Percentiles rank a stretch among this genome's conserved stretches.
These are phyloP conservation scores for Crocuta crocuta DNA, from an alignment of 2,113 vertebrate species.

Conservation along the genomic window DNA sequence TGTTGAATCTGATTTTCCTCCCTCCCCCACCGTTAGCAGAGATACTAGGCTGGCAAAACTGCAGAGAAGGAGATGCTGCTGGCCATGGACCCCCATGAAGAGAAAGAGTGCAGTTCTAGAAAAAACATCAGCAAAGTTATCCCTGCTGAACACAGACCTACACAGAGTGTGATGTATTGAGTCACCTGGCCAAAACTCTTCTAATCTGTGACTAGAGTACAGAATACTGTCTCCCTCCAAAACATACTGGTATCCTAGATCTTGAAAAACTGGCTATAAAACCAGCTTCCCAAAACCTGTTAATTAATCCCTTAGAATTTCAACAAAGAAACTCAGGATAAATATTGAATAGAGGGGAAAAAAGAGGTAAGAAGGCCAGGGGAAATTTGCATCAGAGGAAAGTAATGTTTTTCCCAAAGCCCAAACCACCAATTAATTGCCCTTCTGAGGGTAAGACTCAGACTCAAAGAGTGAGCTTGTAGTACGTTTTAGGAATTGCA, in stretches of 20 bases:
- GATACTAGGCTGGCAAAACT: neutral
- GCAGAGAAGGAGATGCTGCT: neutral
- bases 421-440: neutral
- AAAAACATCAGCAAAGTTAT: neutral
- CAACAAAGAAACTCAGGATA: neutral
- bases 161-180: neutral
- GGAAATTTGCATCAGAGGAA: neutral
- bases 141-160: neutral
- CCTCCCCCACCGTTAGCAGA: neutral
- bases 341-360: neutral
- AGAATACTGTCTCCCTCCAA: neutral
- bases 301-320: neutral
- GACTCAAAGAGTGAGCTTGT: neutral
- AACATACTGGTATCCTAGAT: neutral
- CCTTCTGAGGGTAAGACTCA: neutral
- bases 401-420: constrained; percentile 6
- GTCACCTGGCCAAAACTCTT: neutral
- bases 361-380: neutral
- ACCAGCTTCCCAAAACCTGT: neutral
- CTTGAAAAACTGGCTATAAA: neutral
- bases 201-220: neutral
- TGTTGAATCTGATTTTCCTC: constrained; percentile 54
- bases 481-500: neutral
- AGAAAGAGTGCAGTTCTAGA: neutral
- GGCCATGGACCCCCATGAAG: neutral